Conservation (phyloP, 2,888 invertebrate genomes). For the Eupsilia transversa region DNA sequence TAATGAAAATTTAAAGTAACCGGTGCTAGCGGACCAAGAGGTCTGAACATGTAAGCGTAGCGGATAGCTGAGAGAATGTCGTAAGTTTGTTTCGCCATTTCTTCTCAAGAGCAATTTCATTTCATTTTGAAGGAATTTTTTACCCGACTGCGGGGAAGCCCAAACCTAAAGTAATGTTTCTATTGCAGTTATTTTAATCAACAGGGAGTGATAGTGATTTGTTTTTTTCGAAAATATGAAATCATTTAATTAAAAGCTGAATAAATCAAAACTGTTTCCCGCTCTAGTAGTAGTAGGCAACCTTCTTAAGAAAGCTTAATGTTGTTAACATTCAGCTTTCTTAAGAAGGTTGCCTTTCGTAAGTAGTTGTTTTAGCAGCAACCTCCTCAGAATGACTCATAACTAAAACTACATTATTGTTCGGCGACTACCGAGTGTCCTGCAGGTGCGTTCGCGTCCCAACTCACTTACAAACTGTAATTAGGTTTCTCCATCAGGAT, state of each 20-base stretch:
- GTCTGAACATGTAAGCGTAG: conserved; percentile 60
- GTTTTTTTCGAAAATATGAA: neutral
- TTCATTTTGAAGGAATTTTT: neutral
- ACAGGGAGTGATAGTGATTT: neutral
- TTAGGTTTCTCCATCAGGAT: neutral
- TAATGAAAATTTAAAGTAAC: conserved; percentile 89
- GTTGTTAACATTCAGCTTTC: neutral
- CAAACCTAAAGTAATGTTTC: neutral
- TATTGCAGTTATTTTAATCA: neutral
- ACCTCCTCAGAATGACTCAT: neutral
- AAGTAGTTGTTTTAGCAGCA: too few relatives aligned
- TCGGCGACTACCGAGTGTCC: too few relatives aligned
- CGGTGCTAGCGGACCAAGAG: conserved; percentile 72
- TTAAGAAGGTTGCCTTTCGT: neutral
- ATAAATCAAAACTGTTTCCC: neutral
- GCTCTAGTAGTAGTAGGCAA: too few relatives aligned
- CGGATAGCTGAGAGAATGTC: conserved; percentile 16
- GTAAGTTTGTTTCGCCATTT: neutral
- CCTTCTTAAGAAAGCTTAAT: too few relatives aligned
- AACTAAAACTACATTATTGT: neutral
- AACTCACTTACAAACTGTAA: neutral
- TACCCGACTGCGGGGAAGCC: too few relatives aligned
- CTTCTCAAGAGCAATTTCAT: neutral
- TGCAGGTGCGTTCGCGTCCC: neutral
- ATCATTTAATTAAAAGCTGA: neutral